Conservation (phyloP, 2,113 vertebrate genomes). For the Gambusia affinis region DNA sequence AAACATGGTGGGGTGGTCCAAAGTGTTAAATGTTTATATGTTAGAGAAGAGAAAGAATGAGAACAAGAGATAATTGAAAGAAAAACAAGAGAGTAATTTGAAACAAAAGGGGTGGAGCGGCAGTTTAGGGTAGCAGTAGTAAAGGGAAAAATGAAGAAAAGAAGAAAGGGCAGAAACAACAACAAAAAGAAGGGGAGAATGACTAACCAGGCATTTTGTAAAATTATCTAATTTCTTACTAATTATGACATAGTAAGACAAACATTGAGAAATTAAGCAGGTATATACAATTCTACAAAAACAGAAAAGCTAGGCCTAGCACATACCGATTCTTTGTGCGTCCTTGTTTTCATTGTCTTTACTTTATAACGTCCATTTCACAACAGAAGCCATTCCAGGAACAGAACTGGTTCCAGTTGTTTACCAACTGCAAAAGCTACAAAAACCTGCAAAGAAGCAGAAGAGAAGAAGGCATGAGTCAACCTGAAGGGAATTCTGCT, state of each 20-base stretch:
- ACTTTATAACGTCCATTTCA: conserved; percentile 75
- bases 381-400: conserved; percentile 64
- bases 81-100: conserved; percentile 6
- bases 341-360: conserved; percentile 83
- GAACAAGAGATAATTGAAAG: neutral
- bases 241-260: conserved; percentile 15
- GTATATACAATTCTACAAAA: conserved; percentile 17
- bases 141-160: conserved; percentile 26
- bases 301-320: conserved; percentile 19
- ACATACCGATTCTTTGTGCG: conserved; percentile 85
- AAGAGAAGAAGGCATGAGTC: conserved; percentile 52
- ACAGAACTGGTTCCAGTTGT: conserved; percentile 62
- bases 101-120: conserved; percentile 12
- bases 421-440: conserved; percentile 50
- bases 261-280: conserved; percentile 22
- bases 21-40: conserved; percentile 7
- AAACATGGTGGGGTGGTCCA: conserved; percentile 3
- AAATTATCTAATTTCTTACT: conserved; percentile 31
- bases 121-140: conserved; percentile 15
- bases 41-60: neutral
- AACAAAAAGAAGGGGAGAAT: conserved; percentile 6
- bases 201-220: conserved; percentile 28
- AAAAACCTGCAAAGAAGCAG: conserved; percentile 66
- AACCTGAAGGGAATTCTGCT: conserved; percentile 16
- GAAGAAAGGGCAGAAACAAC: conserved; percentile 7